Base-by-base conservation (phyloP, 2,888 invertebrate genomes). In the Lasioglossum oenotherae region DNA sequence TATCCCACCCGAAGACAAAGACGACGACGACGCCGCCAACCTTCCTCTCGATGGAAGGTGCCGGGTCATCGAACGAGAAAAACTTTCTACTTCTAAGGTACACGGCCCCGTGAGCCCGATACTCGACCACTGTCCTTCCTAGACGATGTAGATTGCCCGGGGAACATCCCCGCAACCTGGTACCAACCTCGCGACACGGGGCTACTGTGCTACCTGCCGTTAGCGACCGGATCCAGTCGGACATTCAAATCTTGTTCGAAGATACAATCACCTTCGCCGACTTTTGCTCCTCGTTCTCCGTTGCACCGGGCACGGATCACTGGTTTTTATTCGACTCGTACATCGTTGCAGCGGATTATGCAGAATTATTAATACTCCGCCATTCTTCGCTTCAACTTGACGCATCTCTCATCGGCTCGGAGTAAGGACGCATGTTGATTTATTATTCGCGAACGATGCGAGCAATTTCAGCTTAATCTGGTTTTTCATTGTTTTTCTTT, bases 81-180 rank as follows among this genome's bases (percentile, higher is more conserved):
- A 87, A 89, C 90, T 91, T 91, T 91, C 91, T 90, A 91, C 91
- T 91, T 91, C 85, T 89, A 87, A 87, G 72, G 78, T 91, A 91
- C 89, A 87, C 76, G 72, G 64, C 64, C 31, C 31, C 8, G 64
- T 31, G 64, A 64, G 64, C 64, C 31, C 64, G 64, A 64, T 64
- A 64, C 64, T 31, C 31, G 64, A 8, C 64, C 31, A 31, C 64
- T 31, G 64, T 89, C 87, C 90, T 89, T 90, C 64, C 64, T 64
- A 88, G 80, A 88, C 84, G 87, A 91, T 91, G 88, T 91, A 91
- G 91, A 91, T 91, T 91, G 82, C 80, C 73, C 73, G 84, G 41
- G 60, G 80, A 88, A 89, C 91, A 91, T 91, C 77, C 82, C 86
- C 89, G 89, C 89, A 90, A 89, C 81, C 84, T 91, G 90, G 91